A percentile compares a stretch with the other conserved stretches of the same genome.
Evolutionary conservation across 2,888 invertebrate species (phyloP).

Genomic region (Dolichopus griseipennis): DNA sequence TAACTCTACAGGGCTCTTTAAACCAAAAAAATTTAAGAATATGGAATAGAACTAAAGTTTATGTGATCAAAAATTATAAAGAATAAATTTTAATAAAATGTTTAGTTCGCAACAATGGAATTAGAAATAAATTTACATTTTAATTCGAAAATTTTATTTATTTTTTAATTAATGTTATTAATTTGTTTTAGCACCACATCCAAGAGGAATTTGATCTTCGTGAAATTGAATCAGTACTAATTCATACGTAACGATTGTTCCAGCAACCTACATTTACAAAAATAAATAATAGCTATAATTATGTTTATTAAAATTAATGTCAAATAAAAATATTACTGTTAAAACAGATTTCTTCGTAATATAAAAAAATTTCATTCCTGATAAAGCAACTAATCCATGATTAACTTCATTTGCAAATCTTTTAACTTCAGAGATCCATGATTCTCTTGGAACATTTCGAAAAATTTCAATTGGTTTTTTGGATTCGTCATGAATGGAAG

Average conservation of each 20-base stretch:
- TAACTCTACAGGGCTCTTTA: no score
- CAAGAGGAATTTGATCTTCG: conserved; percentile 34
- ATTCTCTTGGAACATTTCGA: conserved; percentile 43
- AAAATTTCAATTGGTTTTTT: conserved; percentile 41
- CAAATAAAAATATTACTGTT: conserved; percentile 30
- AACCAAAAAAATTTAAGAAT: no score
- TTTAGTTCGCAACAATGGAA: no score
- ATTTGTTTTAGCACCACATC: conserved; percentile 22
- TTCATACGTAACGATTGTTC: conserved; percentile 54
- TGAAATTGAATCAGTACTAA: conserved; percentile 51
- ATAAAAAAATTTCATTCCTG: conserved; percentile 42
- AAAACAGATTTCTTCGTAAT: conserved; percentile 39
- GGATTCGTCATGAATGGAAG: conserved; percentile 50
- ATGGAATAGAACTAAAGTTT: no score
- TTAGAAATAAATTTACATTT: no score
- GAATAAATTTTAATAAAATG: no score
- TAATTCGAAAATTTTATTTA: no score
- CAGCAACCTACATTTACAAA: conserved; percentile 47
- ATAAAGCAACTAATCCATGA: conserved; percentile 38
- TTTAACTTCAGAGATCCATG: conserved; percentile 43
- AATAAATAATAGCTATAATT: conserved; percentile 11
- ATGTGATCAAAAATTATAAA: no score
- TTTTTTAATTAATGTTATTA: no score
- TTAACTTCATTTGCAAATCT: conserved; percentile 39
- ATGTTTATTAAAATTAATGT: background rate